Evolutionary conservation across 2,797 vertebrate species (phyloP), one percentile per base, ranked within the genome.

Genomic region (Paguma larvata): DNA sequence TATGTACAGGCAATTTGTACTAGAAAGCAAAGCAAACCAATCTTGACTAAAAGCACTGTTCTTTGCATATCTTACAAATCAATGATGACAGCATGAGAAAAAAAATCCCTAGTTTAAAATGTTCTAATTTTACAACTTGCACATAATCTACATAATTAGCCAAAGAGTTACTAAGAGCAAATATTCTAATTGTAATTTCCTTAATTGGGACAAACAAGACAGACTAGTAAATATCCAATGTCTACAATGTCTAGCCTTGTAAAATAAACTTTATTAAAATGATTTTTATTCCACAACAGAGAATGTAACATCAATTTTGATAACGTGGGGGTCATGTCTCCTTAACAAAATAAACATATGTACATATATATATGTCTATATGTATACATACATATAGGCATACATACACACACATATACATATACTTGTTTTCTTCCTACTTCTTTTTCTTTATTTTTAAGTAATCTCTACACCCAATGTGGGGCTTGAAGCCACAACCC

Each of bases 1-100:
- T 99, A 98, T 99, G 99, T 1, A 99, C 99, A 65, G 99, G 99
- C 95, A 99, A 98, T 97, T 99, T 99, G 98, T 99, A 99, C 99
- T 99, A 98, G 85, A 97, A 94, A 97, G 97, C 98, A 95, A 97
- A 89, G 97, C 27, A 96, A 46, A 93, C 19, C 44, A 53, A 48
- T 92, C 46, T 68, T 46, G 65, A 80, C 86, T 94, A 30, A 78
- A 98, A 92, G 67, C 78, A 90, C 0, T 75, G 46, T 41, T 90
- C 41, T 23, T 93, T 3, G 13, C 1, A 15, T 53, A 63, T 56
- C 85, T 89, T 87, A 77, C 2, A 97, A 70, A 95, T 67, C 51
- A 93, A 21, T 14, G 80, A 87, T 32, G 51, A 90, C 51, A 90
- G 73, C 41, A 41, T 7, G 15, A 86, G 51, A 38, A 38, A 53